Conservation (phyloP, 2,888 invertebrate species). For the Linnaemya vulpina region DNA sequence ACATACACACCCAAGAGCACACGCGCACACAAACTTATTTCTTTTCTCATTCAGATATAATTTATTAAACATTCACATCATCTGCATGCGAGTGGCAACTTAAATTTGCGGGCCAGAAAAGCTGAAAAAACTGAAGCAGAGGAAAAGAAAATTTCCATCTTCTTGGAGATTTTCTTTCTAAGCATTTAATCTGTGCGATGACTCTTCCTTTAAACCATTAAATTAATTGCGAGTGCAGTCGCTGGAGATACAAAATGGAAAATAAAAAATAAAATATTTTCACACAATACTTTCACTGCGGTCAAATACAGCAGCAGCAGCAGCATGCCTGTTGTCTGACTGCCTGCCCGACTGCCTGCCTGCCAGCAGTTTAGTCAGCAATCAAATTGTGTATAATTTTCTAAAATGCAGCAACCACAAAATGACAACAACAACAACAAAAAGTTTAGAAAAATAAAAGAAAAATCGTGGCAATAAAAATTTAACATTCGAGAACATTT, state of each 20-base stretch:
- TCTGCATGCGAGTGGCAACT: conserved; percentile 41
- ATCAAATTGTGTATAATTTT: conserved; percentile 69
- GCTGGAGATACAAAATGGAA: conserved; percentile 24
- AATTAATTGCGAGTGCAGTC: conserved; percentile 30
- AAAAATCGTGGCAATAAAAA: conserved; percentile 62
- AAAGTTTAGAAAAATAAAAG: conserved; percentile 44
- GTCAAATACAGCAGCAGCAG: conserved; percentile 67
- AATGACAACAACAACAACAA: background rate
- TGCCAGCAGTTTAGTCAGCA: conserved; percentile 58
- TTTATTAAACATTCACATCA: conserved; percentile 56
- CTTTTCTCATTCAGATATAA: background rate
- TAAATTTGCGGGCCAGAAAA: conserved; percentile 3
- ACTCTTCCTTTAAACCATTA: conserved; percentile 66
- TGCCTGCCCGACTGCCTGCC: conserved; percentile 7
- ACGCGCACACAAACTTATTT: background rate
- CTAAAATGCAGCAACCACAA: conserved; percentile 46
- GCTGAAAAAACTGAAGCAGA: conserved; percentile 24
- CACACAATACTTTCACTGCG: conserved; percentile 72
- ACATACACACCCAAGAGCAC: background rate
- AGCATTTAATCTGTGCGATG: conserved; percentile 65
- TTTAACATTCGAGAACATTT: conserved; percentile 68
- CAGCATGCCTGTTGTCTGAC: conserved; percentile 38
- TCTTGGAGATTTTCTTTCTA: conserved; percentile 62
- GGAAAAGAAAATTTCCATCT: conserved; percentile 59
- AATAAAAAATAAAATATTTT: conserved; percentile 66